Evolutionary conservation across 2,797 vertebrate species (phyloP).

Genomic region (Pelodytes ibericus): DNA sequence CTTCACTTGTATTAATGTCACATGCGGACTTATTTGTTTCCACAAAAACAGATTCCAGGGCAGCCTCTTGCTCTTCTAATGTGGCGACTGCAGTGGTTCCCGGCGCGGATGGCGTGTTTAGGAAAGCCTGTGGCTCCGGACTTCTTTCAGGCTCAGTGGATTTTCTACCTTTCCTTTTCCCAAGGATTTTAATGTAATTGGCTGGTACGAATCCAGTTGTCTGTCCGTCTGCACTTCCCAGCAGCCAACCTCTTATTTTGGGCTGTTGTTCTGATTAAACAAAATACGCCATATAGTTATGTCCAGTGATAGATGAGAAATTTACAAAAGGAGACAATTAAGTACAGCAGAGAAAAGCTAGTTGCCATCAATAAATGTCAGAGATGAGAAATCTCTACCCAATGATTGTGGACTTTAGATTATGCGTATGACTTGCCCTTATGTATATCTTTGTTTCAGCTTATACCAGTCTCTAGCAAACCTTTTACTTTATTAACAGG

Average conservation of each 20-base stretch:
- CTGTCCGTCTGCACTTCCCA: slow-evolving; percentile 90
- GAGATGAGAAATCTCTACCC: too few relatives aligned
- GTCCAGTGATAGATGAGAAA: too few relatives aligned
- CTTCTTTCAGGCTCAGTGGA: slow-evolving; percentile 76
- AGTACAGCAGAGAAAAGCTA: too few relatives aligned
- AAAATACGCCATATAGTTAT: too few relatives aligned
- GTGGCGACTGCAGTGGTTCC: slow-evolving; percentile 60
- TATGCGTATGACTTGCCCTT: too few relatives aligned
- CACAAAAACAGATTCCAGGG: slow-evolving; percentile 85
- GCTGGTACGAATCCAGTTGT: slow-evolving; percentile 90
- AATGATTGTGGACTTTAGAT: too few relatives aligned
- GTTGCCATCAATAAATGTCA: too few relatives aligned
- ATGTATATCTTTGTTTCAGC: too few relatives aligned
- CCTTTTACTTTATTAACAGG: too few relatives aligned
- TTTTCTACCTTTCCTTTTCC: slow-evolving; percentile 88
- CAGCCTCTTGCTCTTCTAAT: slow-evolving; percentile 75
- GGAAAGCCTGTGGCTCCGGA: slow-evolving; percentile 68
- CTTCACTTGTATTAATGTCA: slow-evolving; percentile 56
- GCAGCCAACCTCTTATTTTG: slow-evolving; percentile 91
- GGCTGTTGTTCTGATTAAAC: slow-evolving; percentile 91
- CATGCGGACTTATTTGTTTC: slow-evolving; percentile 65
- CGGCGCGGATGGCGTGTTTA: slow-evolving; percentile 58
- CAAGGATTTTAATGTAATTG: slow-evolving; percentile 93
- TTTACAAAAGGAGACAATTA: too few relatives aligned
- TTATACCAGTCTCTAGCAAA: too few relatives aligned